phyloP scores from a whole-genome alignment of 2,113 vertebrate species.

The Laticauda colubrina region DNA sequence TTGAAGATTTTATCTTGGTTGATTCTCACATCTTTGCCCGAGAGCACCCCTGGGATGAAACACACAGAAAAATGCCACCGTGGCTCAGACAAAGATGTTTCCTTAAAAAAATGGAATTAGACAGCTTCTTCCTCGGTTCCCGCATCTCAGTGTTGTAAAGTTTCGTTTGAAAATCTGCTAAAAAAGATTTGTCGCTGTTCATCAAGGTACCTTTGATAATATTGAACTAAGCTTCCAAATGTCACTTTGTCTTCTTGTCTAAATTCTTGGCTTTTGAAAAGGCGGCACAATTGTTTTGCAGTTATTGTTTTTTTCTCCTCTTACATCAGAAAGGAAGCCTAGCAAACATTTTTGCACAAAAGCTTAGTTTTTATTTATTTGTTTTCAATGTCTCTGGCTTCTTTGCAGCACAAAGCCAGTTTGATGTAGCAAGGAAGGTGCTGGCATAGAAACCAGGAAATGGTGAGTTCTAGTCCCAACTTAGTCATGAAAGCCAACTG shows the following conservation, averaged over 20 bases:
- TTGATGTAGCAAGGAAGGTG: background rate
- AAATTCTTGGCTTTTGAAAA: background rate
- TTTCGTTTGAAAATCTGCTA: background rate
- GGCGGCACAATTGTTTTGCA: background rate
- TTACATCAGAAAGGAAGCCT: background rate
- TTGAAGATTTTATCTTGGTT: background rate
- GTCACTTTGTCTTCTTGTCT: background rate
- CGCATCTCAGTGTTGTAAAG: background rate
- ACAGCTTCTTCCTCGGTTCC: background rate
- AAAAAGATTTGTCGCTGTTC: background rate
- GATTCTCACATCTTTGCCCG: background rate
- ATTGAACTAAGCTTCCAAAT: background rate
- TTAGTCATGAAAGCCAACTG: fast-evolving
- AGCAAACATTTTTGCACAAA: background rate
- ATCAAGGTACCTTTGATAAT: background rate
- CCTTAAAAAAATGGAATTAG: background rate
- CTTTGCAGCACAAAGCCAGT: background rate
- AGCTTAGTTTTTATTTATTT: background rate
- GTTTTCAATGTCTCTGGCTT: background rate
- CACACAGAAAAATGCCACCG: fast-evolving
- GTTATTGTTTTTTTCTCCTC: background rate
- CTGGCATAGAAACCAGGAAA: background rate
- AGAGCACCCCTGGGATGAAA: background rate
- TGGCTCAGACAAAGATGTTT: background rate
- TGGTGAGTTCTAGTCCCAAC: background rate